phyloP scores from a whole-genome alignment of 2,797 vertebrate genomes.

The Pipistrellus pipistrellus region DNA sequence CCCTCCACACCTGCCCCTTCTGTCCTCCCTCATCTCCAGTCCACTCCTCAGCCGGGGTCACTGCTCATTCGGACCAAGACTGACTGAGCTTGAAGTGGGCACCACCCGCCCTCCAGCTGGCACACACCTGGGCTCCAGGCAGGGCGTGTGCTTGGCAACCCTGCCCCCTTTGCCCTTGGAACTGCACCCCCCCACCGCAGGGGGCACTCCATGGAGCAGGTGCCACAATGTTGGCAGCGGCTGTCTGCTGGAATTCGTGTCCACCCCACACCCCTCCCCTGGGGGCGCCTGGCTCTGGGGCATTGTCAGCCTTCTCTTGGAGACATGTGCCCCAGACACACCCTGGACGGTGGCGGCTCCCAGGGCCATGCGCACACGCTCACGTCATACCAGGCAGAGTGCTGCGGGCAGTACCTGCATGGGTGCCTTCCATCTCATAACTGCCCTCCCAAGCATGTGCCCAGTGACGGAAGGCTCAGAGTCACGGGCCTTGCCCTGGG shows the following conservation, averaged over 20 bases:
- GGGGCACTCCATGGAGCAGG: rapidly evolving
- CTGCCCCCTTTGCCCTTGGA: background rate
- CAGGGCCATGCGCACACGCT: rapidly evolving
- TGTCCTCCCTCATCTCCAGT: rapidly evolving
- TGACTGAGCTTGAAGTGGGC: rapidly evolving
- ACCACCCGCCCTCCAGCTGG: background rate
- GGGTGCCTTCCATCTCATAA: rapidly evolving
- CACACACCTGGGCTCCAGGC: background rate
- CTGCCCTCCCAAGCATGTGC: rapidly evolving
- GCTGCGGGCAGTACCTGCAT: background rate
- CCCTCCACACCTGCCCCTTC: background rate
- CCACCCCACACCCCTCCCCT: rapidly evolving
- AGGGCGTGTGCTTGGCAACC: rapidly evolving
- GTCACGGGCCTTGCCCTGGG: background rate
- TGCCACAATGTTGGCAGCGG: rapidly evolving
- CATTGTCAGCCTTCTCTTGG: rapidly evolving
- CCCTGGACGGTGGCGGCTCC: rapidly evolving
- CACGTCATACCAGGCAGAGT: rapidly evolving
- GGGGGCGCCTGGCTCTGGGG: background rate
- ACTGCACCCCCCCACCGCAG: rapidly evolving
- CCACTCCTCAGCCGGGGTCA: rapidly evolving
- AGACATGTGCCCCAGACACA: rapidly evolving
- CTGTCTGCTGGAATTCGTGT: background rate
- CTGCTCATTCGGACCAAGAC: rapidly evolving
- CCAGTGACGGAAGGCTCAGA: background rate